Percentiles rank a stretch among this genome's conserved stretches.
Evolutionary conservation across 2,113 vertebrate genomes (phyloP).

Genomic region (Actinemys pallida): DNA sequence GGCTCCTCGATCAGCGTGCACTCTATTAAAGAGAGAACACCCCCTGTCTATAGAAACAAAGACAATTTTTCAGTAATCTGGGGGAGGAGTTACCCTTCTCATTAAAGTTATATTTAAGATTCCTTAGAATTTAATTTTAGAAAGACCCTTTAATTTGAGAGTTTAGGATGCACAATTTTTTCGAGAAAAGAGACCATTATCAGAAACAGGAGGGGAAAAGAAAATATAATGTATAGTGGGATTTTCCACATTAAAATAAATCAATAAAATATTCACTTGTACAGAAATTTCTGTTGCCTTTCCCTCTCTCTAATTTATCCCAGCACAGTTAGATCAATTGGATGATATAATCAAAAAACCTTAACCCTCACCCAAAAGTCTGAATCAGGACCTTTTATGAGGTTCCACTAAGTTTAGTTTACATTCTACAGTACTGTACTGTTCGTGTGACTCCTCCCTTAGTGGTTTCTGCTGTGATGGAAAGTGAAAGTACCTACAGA

Average conservation of each 20-base stretch:
- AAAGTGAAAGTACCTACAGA: background rate
- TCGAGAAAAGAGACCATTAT: background rate
- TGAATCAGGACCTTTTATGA: background rate
- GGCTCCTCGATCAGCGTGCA: constrained; percentile 96
- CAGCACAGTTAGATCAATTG: background rate
- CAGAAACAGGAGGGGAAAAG: background rate
- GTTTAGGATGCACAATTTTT: background rate
- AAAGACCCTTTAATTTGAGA: background rate
- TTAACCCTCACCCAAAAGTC: background rate
- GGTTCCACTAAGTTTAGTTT: background rate
- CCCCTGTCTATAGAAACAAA: constrained; percentile 90
- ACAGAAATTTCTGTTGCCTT: background rate
- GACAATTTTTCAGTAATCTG: constrained; percentile 29
- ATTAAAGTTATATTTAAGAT: background rate
- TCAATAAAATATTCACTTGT: background rate
- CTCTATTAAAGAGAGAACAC: constrained; percentile 95
- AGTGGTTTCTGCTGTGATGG: background rate
- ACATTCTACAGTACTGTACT: background rate
- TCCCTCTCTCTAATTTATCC: background rate
- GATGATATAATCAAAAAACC: background rate
- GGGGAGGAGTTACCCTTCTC: background rate
- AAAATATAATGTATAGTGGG: background rate
- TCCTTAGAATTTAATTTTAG: background rate
- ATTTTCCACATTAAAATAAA: background rate
- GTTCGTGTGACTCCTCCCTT: background rate